Evolutionary conservation across 2,888 invertebrate species (phyloP).

Genomic region (Amblyjoppa proteus): DNA sequence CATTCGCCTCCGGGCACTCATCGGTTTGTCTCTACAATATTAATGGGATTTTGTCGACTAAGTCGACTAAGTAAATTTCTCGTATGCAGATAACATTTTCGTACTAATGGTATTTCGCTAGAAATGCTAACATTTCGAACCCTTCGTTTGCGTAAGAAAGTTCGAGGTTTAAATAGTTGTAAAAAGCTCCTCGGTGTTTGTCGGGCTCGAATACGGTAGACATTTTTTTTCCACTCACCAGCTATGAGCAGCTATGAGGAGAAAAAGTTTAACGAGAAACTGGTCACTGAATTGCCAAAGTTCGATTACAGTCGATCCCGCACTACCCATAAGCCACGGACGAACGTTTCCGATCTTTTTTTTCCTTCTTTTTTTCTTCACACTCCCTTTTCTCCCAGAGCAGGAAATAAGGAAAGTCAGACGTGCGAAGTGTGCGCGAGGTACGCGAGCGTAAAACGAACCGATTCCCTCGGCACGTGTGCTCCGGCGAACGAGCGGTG

Average conservation of each 20-base stretch:
- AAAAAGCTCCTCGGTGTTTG: background rate
- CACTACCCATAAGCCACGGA: slow-evolving; percentile 4
- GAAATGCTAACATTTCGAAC: background rate
- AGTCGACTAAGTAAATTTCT: slow-evolving; percentile 30
- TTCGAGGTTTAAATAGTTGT: background rate
- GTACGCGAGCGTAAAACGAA: slow-evolving; percentile 48
- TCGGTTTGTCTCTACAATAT: slow-evolving; percentile 51
- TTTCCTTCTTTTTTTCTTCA: background rate
- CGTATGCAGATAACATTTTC: background rate
- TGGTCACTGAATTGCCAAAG: slow-evolving; percentile 11
- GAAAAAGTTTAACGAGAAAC: slow-evolving; percentile 29
- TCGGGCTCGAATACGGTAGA: too few species aligned
- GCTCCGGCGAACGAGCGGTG: slow-evolving; percentile 28
- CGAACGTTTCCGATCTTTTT: slow-evolving; percentile 16
- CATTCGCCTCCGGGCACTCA: slow-evolving; percentile 47
- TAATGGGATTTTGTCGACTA: slow-evolving; percentile 43
- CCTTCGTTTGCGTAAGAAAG: background rate
- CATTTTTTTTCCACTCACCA: background rate
- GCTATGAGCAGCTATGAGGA: background rate
- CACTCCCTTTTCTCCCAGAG: slow-evolving; percentile 15
- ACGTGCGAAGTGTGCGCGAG: slow-evolving; percentile 44
- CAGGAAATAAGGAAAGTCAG: slow-evolving; percentile 48
- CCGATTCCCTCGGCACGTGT: slow-evolving; percentile 48
- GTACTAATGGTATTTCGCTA: background rate
- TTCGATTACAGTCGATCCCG: slow-evolving; percentile 10